Evolutionary conservation across 2,797 vertebrate genomes (phyloP).

Genomic region (Bradypodion pumilum): DNA sequence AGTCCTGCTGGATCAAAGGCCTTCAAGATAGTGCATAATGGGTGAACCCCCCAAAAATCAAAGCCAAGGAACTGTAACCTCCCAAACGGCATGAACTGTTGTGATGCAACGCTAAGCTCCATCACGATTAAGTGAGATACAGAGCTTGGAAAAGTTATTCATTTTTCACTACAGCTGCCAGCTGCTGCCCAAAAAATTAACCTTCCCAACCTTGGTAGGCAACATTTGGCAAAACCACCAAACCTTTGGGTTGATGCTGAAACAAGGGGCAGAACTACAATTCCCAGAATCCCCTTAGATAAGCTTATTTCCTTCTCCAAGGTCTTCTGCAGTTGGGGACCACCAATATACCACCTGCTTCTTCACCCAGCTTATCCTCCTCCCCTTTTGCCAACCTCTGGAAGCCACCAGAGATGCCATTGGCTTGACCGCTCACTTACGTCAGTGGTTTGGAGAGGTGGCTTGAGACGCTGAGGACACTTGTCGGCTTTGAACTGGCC

Average conservation of each 20-base stretch:
- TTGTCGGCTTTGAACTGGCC: constrained; percentile 67
- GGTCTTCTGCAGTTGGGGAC: no score
- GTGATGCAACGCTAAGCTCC: background rate
- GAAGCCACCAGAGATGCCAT: rapidly evolving
- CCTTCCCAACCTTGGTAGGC: no score
- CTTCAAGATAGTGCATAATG: background rate
- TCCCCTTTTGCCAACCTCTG: background rate
- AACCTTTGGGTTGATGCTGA: no score
- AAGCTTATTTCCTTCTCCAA: no score
- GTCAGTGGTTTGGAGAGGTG: constrained; percentile 75
- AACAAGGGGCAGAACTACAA: no score
- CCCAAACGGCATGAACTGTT: background rate
- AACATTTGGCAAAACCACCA: no score
- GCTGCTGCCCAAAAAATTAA: no score
- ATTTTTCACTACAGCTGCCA: no score
- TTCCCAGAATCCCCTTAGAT: no score
- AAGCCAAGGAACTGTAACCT: background rate
- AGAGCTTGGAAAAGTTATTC: no score
- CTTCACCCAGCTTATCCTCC: rapidly evolving
- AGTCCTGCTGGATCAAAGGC: background rate
- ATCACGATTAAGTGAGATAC: background rate
- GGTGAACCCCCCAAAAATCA: no score
- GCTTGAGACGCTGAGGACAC: constrained; percentile 68
- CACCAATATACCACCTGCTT: no score
- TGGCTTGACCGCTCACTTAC: constrained; percentile 66